Percentiles rank a stretch among this genome's conserved stretches.
Conservation (phyloP, 2,113 vertebrate species). For the Nansenia antarctica region DNA sequence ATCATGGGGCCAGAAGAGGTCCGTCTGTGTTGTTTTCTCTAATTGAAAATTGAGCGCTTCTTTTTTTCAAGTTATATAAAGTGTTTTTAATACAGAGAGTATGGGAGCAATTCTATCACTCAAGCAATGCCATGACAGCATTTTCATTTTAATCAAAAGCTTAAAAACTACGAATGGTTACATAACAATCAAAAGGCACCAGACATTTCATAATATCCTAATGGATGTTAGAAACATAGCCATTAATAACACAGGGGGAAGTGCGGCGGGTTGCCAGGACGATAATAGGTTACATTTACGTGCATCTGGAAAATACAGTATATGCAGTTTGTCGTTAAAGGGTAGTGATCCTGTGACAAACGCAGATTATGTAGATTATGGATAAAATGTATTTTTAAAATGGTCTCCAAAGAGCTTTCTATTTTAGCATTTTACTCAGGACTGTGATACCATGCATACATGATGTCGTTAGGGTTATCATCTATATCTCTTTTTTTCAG, state of each 20-base stretch:
- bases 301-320: conserved; percentile 15
- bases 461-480: conserved; percentile 2
- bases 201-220: conserved; percentile 46
- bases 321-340: conserved; percentile 6
- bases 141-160: conserved; percentile 63
- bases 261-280: neutral
- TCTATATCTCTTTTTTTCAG: conserved; percentile 19
- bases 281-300: conserved; percentile 16
- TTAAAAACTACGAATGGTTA: conserved; percentile 44
- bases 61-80: conserved; percentile 55
- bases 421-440: conserved; percentile 19
- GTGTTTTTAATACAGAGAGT: conserved; percentile 40
- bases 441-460: conserved; percentile 17
- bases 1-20: conserved; percentile 24
- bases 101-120: conserved; percentile 14
- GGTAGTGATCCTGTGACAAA: conserved; percentile 9
- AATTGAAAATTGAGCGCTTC: conserved; percentile 42
- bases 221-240: conserved; percentile 36
- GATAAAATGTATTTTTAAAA: conserved; percentile 37
- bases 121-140: conserved; percentile 29
- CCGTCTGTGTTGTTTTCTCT: conserved; percentile 38
- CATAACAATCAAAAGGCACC: conserved; percentile 41
- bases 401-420: conserved; percentile 30
- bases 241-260: conserved; percentile 14
- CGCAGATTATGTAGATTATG: conserved; percentile 37